Evolutionary conservation across 2,888 invertebrate genomes (phyloP).

Genomic region (Cylindroiulus punctatus): DNA sequence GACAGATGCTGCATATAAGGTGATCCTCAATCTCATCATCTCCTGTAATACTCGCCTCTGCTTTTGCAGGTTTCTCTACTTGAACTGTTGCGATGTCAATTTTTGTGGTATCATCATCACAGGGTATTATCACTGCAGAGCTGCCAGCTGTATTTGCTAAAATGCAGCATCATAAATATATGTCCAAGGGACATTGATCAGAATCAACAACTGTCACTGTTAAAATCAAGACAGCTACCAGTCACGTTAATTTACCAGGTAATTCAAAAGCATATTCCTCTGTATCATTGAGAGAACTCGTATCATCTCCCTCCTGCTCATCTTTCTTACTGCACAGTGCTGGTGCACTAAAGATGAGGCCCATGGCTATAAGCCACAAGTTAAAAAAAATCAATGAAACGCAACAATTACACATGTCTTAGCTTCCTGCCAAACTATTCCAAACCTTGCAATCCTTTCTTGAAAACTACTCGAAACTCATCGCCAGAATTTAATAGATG

Average conservation of each 20-base stretch:
- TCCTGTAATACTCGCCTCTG: neutral
- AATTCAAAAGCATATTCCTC: slow-evolving; percentile 25
- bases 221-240: neutral
- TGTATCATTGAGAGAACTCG: neutral
- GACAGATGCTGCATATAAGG: slow-evolving; percentile 47
- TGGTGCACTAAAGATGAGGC: neutral
- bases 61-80: neutral
- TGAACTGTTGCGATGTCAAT: neutral
- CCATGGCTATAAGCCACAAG: neutral
- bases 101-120: neutral
- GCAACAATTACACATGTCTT: neutral
- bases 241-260: neutral
- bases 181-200: neutral
- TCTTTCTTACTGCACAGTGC: neutral
- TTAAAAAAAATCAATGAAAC: neutral
- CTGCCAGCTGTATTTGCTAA: neutral
- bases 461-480: neutral
- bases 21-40: slow-evolving; percentile 48
- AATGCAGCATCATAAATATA: neutral
- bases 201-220: neutral
- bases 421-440: neutral
- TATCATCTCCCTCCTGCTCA: neutral
- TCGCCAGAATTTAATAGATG: neutral
- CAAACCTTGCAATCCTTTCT: neutral
- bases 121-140: neutral